Percentiles rank a stretch among this genome's conserved stretches.
These are phyloP conservation scores for Ictalurus furcatus DNA, from an alignment of 2,113 vertebrate species.

Conservation along the genomic window DNA sequence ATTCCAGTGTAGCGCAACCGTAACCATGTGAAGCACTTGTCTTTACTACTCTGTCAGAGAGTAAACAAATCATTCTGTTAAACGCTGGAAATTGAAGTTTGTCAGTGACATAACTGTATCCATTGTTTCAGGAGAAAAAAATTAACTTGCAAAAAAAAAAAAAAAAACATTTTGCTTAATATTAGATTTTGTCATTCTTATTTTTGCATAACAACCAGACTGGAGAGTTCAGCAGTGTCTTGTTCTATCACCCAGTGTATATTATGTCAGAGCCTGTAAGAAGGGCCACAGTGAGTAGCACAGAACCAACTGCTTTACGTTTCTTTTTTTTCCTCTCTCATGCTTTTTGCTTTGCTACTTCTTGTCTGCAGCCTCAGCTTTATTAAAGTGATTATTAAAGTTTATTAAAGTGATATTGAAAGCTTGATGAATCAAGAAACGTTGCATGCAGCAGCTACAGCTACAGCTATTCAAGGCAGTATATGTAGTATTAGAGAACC, in stretches of 20 bases:
- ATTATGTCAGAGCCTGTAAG: neutral
- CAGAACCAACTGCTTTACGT: neutral
- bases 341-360: neutral
- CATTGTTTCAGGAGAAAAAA: neutral
- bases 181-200: constrained; percentile 59
- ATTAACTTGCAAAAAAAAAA: neutral
- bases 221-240: constrained; percentile 60
- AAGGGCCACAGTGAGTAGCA: neutral
- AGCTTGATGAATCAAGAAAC: neutral
- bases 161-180: constrained; percentile 68
- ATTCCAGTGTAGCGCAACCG: constrained; percentile 29
- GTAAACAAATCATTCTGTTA: neutral
- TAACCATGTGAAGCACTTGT: constrained; percentile 48
- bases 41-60: constrained; percentile 15
- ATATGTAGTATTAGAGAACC: neutral
- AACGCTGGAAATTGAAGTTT: constrained; percentile 29
- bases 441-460: neutral
- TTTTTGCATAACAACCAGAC: constrained; percentile 69
- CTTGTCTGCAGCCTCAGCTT: neutral
- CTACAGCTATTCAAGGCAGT: neutral
- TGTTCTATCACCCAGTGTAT: constrained; percentile 60
- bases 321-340: neutral
- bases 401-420: neutral
- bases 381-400: neutral
- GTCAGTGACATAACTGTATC: constrained; percentile 48